Evolutionary conservation across 2,113 vertebrate genomes (phyloP).

Genomic region (Gnathonemus longibarbis): DNA sequence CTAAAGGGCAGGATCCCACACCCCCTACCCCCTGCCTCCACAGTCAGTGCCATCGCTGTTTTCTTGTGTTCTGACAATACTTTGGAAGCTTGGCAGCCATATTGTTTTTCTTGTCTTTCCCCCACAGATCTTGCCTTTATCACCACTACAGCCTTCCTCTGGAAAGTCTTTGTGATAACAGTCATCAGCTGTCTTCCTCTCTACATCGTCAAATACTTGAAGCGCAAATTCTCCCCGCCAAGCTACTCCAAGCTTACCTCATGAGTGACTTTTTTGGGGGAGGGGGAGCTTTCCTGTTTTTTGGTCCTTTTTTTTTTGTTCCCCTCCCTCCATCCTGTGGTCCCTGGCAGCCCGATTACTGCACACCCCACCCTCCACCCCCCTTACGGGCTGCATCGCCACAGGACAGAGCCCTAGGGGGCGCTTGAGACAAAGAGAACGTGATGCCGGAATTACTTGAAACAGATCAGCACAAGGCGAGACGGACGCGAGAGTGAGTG

Average conservation of each 20-base stretch:
- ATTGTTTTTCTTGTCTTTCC: conserved; percentile 11
- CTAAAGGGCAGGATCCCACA: neutral
- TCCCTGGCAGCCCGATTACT: conserved; percentile 11
- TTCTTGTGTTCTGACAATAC: conserved; percentile 5
- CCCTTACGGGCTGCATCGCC: conserved; percentile 11
- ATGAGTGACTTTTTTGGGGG: conserved; percentile 38
- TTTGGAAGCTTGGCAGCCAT: neutral
- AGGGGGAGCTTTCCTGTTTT: neutral
- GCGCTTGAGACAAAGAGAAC: neutral
- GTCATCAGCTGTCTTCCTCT: conserved; percentile 98
- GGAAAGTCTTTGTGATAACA: conserved; percentile 94
- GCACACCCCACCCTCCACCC: neutral
- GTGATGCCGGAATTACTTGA: conserved; percentile 45
- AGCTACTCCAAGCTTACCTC: conserved; percentile 96
- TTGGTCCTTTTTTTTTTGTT: conserved; percentile 21
- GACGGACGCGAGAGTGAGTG: neutral
- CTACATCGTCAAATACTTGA: conserved; percentile 94
- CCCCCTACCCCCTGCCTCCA: neutral
- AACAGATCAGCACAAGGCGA: conserved; percentile 34
- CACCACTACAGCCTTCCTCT: conserved; percentile 85
- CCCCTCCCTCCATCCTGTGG: conserved; percentile 25
- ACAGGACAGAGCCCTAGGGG: neutral
- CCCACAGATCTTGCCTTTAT: conserved; percentile 84
- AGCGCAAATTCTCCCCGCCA: conserved; percentile 90
- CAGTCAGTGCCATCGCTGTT: neutral